Conservation (phyloP, 2,113 vertebrate genomes). For the Nibea coibor region DNA sequence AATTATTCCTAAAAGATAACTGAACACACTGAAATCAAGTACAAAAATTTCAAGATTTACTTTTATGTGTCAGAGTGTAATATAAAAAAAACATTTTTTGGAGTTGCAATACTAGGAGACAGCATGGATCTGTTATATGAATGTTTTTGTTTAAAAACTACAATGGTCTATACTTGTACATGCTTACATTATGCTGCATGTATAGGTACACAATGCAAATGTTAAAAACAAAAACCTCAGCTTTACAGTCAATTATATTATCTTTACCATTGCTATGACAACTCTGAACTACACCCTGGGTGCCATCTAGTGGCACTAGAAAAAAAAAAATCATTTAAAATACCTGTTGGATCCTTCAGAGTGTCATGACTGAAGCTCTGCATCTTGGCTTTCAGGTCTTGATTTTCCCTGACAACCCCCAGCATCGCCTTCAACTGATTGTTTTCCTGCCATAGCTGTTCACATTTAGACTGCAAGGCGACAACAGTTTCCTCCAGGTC, state of each 20-base stretch:
- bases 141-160: not conserved
- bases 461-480: slow-evolving; percentile 32
- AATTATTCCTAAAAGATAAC: no score
- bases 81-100: no score
- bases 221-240: not conserved
- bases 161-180: not conserved
- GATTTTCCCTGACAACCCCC: slow-evolving; percentile 56
- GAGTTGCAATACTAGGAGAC: no score
- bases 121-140: not conserved
- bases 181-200: not conserved
- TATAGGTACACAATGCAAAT: not conserved
- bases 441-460: slow-evolving; percentile 56
- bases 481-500: slow-evolving; percentile 9
- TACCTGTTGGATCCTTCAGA: slow-evolving; percentile 39
- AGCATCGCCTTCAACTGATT: slow-evolving; percentile 42
- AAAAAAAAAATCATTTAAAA: not conserved
- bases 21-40: no score
- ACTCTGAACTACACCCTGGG: not conserved
- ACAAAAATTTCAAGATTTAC: no score
- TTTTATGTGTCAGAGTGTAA: no score
- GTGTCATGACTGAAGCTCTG: not conserved
- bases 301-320: slow-evolving; percentile 54
- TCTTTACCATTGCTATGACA: not conserved
- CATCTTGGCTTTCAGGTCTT: slow-evolving; percentile 44
- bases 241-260: no score